Conservation (phyloP, 1,140 invertebrate genomes). For the Hetaerina americana region DNA sequence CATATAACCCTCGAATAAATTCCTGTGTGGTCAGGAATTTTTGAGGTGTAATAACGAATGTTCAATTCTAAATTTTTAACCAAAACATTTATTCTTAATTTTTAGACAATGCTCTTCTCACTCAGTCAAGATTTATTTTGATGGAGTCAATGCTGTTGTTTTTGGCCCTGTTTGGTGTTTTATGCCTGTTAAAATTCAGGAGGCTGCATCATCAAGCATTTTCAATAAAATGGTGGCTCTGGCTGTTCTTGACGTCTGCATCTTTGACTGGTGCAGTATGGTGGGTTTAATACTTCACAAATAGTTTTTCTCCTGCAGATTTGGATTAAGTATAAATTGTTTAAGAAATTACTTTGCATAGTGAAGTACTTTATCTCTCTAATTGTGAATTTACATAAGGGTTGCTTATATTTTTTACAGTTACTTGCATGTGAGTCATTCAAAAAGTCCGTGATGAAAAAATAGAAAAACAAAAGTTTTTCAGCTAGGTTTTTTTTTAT, state of each 20-base stretch:
- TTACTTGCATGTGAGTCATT: too few species aligned
- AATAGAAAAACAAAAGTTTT: too few species aligned
- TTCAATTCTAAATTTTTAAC: conserved; percentile 5
- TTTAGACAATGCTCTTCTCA: conserved; percentile 83
- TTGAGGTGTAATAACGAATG: neutral
- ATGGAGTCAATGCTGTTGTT: conserved; percentile 88
- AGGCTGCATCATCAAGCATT: conserved; percentile 39
- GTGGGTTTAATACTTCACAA: too few species aligned
- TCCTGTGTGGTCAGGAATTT: too few species aligned
- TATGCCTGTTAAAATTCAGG: conserved; percentile 66
- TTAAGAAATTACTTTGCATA: too few species aligned
- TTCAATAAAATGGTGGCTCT: conserved; percentile 52
- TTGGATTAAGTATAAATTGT: conserved; percentile 5
- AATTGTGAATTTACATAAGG: too few species aligned
- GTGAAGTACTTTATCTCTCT: too few species aligned
- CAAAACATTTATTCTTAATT: conserved; percentile 22
- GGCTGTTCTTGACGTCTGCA: conserved; percentile 42
- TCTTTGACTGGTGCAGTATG: conserved; percentile 48
- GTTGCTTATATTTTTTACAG: too few species aligned
- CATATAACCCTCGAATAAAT: too few species aligned
- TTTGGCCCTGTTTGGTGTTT: conserved; percentile 67
- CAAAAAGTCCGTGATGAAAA: too few species aligned
- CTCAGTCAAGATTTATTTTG: conserved; percentile 88
- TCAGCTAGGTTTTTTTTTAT: too few species aligned
- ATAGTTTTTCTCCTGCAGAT: conserved; percentile 10